Evolutionary conservation across 2,113 vertebrate species (phyloP).

Genomic region (Damaliscus lunatus): DNA sequence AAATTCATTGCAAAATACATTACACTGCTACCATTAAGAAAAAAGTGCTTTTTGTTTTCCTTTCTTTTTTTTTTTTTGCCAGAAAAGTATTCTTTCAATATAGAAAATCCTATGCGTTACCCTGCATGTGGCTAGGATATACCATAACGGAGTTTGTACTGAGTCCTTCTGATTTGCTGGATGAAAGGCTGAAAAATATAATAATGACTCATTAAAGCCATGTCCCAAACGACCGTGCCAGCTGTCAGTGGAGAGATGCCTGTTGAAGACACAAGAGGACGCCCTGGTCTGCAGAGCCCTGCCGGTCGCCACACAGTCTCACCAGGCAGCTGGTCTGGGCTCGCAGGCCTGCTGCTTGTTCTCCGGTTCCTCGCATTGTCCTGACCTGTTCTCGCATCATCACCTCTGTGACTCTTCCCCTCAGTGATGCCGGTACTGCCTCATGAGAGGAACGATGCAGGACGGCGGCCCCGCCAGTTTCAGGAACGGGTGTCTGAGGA

Average conservation of each 20-base stretch:
- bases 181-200: constrained; percentile 65
- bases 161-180: constrained; percentile 63
- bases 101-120: constrained; percentile 73
- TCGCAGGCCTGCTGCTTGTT: constrained; percentile 8
- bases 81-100: constrained; percentile 84
- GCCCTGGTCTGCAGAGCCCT: constrained; percentile 52
- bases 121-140: constrained; percentile 75
- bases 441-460: constrained; percentile 98
- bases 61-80: constrained; percentile 73
- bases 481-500: constrained; percentile 94
- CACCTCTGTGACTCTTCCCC: background rate
- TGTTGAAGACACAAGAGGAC: constrained; percentile 46
- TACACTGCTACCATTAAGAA: constrained; percentile 89
- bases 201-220: constrained; percentile 47
- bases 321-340: background rate
- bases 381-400: background rate
- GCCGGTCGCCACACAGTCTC: background rate
- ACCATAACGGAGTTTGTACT: constrained; percentile 60
- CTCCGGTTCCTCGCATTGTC: background rate
- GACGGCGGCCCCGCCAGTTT: constrained; percentile 94
- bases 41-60: constrained; percentile 83
- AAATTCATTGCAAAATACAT: constrained; percentile 97
- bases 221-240: background rate
- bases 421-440: constrained; percentile 96
- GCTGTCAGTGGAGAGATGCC: constrained; percentile 61